Percentiles rank a stretch among this genome's conserved stretches.
phyloP scores from a whole-genome alignment of 2,797 vertebrate genomes.

The Galago senegalensis region DNA sequence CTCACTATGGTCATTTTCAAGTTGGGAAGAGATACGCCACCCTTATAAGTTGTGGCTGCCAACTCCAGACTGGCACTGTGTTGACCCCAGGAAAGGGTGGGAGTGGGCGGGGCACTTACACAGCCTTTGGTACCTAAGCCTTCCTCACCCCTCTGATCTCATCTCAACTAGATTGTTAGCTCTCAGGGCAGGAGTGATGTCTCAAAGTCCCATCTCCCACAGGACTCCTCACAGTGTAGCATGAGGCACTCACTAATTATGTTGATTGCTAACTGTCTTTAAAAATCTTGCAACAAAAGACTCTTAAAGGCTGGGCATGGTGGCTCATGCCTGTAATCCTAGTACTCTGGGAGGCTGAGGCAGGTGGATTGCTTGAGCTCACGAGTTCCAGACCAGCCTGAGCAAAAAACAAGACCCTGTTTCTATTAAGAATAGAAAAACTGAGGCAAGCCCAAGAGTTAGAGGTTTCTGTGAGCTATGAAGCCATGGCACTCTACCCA shows the following conservation, averaged over 20 bases:
- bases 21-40: neutral
- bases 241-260: neutral
- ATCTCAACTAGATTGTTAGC: neutral
- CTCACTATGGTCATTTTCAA: neutral
- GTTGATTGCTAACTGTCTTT: neutral
- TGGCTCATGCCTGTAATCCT: too few species aligned
- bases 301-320: neutral
- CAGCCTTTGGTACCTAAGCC: too few species aligned
- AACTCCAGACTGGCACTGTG: neutral
- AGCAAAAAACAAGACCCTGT: too few species aligned
- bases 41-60: neutral
- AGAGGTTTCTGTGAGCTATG: too few species aligned
- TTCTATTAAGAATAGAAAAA: too few species aligned
- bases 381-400: too few species aligned
- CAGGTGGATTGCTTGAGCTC: too few species aligned
- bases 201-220: neutral
- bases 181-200: neutral
- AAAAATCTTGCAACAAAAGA: neutral
- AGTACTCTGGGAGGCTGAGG: too few species aligned
- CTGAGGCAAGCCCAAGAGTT: too few species aligned
- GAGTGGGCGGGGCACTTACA: too few species aligned
- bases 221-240: neutral
- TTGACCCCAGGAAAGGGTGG: neutral
- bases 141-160: neutral
- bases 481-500: too few species aligned